Percentiles rank a stretch among this genome's conserved stretches.
These are phyloP conservation scores for Helleia helle DNA, from an alignment of 2,888 invertebrate species.

Conservation along the genomic window DNA sequence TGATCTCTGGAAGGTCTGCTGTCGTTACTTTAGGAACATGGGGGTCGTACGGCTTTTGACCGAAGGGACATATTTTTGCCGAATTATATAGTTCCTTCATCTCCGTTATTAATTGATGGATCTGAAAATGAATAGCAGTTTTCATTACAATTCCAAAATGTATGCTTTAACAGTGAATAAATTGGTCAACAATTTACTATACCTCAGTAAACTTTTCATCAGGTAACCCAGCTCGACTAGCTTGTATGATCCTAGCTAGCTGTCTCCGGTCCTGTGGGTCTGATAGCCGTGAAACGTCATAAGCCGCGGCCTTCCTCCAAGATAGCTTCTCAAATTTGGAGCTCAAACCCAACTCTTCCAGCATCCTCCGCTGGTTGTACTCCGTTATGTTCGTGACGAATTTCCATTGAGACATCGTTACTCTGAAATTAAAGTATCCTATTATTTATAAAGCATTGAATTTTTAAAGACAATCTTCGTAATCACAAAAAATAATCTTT, in stretches of 20 bases:
- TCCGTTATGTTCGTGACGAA: conserved; percentile 86
- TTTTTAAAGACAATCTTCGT: too few species aligned
- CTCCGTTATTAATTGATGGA: conserved; percentile 80
- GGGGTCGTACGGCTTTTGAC: conserved; percentile 60
- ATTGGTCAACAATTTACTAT: too few species aligned
- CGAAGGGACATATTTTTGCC: conserved; percentile 81
- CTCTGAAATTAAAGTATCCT: too few species aligned
- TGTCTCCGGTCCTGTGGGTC: conserved; percentile 80
- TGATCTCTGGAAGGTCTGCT: conserved; percentile 17
- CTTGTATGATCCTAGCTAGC: conserved; percentile 79
- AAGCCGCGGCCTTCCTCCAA: conserved; percentile 81
- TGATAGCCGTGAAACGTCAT: conserved; percentile 78
- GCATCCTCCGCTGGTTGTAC: conserved; percentile 79
- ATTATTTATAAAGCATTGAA: too few species aligned
- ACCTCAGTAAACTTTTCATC: conserved; percentile 85
- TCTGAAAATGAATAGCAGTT: too few species aligned
- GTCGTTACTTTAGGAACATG: conserved; percentile 40
- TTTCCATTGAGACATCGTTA: conserved; percentile 82
- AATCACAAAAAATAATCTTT: too few species aligned
- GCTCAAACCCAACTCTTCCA: conserved; percentile 80
- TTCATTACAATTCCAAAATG: too few species aligned
- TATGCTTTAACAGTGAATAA: too few species aligned
- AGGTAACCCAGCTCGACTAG: conserved; percentile 82
- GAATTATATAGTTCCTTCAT: conserved; percentile 86
- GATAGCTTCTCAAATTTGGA: conserved; percentile 83